phyloP scores from a whole-genome alignment of 2,888 invertebrate genomes.

The Spisula solida region DNA sequence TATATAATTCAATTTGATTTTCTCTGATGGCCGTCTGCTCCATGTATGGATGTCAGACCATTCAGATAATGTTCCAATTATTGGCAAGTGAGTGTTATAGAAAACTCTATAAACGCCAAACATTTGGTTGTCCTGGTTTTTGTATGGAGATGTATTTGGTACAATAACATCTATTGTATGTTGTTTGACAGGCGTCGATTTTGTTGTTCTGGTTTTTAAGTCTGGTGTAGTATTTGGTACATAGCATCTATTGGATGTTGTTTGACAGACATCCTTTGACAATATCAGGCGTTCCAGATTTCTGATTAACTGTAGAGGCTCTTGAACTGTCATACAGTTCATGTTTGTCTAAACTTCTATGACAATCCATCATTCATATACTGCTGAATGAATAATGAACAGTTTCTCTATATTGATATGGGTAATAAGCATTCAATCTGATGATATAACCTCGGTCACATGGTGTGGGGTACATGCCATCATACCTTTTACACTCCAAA shows the following conservation, averaged over 20 bases:
- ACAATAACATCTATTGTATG: neutral
- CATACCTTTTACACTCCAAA: too few relatives aligned
- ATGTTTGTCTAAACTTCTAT: neutral
- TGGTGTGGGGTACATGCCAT: too few relatives aligned
- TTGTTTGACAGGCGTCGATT: neutral
- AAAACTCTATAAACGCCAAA: neutral
- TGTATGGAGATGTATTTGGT: neutral
- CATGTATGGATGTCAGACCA: conserved; percentile 5
- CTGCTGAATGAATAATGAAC: neutral
- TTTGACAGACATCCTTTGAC: neutral
- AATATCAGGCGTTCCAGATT: conserved; percentile 1
- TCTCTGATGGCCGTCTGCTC: conserved; percentile 28
- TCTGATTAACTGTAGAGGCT: neutral
- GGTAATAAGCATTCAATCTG: too few relatives aligned
- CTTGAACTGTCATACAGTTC: neutral
- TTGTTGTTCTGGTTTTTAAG: neutral
- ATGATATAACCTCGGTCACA: too few relatives aligned
- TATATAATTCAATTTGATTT: conserved; percentile 29
- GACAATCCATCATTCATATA: neutral
- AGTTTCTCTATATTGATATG: neutral
- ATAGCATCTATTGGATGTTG: neutral
- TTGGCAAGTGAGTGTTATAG: conserved; percentile 2
- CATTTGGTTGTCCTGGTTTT: neutral
- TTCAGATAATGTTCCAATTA: conserved; percentile 35
- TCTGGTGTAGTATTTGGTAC: neutral